Evolutionary conservation across 2,888 invertebrate species (phyloP), one percentile per base, ranked within the genome.

Genomic region (Eupithecia subfuscata): DNA sequence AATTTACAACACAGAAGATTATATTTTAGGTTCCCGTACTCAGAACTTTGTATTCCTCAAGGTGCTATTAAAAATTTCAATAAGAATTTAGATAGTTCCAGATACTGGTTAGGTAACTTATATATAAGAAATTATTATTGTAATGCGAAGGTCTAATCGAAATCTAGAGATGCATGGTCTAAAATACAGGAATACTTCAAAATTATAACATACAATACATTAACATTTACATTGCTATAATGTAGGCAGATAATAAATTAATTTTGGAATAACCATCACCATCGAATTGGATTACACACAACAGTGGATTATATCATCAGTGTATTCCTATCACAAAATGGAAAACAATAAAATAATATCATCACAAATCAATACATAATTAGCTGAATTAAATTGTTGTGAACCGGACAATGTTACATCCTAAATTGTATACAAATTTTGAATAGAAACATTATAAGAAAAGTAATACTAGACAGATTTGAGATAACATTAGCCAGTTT

Each of bases 401-500:
- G 60, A 70, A 71, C 25, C 68, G 64, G 52, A 73, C 70, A 76
- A 71, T 9, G 68, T 63, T 68, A 37, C 45, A 67, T 69, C 1
- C 18, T 18, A 7, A 14, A 25, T 43, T 68, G 43, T 43, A 34
- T 4, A 34, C 18, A 64, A 64, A 18, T 60, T 74, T 69, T 69
- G 48, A 68, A 70, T 74, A 75, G 43, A 67, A 74, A 69, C 48
- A 71, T 74, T 65, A 43, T 70, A 52, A 75, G 68, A 63, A 69
- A 73, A 75, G 77, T 65, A 69, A 52, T 76, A 74, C 77, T 81
- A 73, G 75, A 78, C 76, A 80, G 75, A 80, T 83, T 81, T 82
- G 79, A 85, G 83, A 87, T 84, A 86, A 82, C 80, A 82, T 80
- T 73, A 74, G 83, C 78, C 83, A 84, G 83, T 82, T 85, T 85